Conservation (phyloP, 2,797 vertebrate species). For the Passerculus sandwichensis region DNA sequence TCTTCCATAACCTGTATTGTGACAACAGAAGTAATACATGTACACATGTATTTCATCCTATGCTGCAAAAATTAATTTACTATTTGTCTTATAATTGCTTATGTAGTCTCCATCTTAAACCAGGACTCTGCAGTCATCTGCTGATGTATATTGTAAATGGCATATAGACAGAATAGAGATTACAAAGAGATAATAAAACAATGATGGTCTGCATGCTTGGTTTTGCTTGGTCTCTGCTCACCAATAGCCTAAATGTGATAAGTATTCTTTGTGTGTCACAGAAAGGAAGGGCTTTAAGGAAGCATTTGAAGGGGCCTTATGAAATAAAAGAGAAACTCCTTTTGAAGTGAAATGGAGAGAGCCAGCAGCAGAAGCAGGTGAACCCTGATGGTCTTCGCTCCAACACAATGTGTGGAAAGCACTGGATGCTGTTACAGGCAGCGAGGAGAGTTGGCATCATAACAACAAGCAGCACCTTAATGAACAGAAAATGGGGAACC, state of each 20-base stretch:
- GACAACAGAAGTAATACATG: not conserved
- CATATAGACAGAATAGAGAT: not conserved
- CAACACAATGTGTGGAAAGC: not conserved
- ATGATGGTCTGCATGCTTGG: not conserved
- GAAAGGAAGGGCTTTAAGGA: not conserved
- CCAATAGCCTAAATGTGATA: not conserved
- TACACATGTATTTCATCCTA: not conserved
- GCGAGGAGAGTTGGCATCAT: fast-evolving
- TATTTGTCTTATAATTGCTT: not conserved
- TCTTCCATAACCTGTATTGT: not conserved
- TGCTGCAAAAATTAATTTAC: not conserved
- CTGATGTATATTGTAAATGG: not conserved
- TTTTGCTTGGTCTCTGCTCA: not conserved
- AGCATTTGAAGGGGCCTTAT: not conserved
- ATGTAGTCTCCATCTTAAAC: not conserved
- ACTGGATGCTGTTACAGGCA: not conserved
- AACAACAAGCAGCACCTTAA: not conserved
- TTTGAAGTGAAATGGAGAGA: not conserved
- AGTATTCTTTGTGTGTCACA: not conserved
- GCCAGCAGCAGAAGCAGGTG: not conserved
- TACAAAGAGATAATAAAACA: not conserved
- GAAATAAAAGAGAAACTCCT: not conserved
- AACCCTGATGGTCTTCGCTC: not conserved
- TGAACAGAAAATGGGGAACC: not conserved
- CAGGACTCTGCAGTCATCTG: not conserved